Conservation (phyloP, 2,797 vertebrate genomes). For the Peromyscus attwateri region DNA sequence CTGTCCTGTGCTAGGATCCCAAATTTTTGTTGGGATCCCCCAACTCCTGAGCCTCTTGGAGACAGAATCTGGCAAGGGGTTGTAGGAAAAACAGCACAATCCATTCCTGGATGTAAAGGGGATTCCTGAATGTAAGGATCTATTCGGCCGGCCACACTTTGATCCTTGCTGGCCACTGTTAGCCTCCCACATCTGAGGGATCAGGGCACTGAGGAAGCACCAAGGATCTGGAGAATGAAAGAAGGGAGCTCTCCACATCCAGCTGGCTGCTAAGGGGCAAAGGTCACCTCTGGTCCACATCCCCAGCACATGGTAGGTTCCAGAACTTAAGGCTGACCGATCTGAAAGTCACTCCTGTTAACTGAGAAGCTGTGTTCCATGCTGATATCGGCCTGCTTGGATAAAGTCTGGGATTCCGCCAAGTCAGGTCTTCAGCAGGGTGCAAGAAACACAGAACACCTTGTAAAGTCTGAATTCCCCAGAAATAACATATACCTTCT, state of each 20-base stretch:
- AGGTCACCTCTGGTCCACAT: neutral
- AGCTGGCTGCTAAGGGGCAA: neutral
- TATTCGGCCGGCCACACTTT: accelerated
- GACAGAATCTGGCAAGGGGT: neutral
- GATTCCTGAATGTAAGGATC: no score
- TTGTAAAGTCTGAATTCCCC: neutral
- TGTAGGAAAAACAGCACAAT: neutral
- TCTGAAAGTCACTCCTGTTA: neutral
- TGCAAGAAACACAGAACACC: neutral
- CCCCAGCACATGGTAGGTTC: neutral
- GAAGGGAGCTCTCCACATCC: neutral
- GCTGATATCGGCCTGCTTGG: neutral
- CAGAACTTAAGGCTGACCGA: neutral
- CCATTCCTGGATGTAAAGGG: no score
- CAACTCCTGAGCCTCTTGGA: neutral
- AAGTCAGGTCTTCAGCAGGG: no score
- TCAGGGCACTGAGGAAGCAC: neutral
- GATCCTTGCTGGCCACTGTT: neutral
- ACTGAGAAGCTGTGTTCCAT: neutral
- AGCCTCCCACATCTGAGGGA: neutral
- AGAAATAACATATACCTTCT: neutral
- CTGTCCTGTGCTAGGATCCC: no score
- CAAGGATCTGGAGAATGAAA: neutral
- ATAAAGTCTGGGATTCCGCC: neutral
- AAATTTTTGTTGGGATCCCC: neutral